Evolutionary conservation across 2,113 vertebrate genomes (phyloP).

Genomic region (Phodopus roborovskii): DNA sequence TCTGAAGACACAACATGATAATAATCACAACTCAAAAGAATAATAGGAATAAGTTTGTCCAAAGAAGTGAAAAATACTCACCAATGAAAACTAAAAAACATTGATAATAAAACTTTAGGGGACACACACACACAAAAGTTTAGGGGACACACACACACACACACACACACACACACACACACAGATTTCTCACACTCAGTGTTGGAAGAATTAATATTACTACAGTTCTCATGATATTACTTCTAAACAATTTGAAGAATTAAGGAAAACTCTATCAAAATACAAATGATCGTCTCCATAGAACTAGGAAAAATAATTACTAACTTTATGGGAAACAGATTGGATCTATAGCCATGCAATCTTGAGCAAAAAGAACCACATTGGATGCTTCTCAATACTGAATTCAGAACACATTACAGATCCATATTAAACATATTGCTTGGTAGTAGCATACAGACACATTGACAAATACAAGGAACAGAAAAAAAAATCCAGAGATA

Average conservation of each 20-base stretch:
- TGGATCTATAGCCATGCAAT: background rate
- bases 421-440: background rate
- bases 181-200: background rate
- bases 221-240: background rate
- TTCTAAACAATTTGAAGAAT: background rate
- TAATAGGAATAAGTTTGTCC: background rate
- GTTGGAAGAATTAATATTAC: background rate
- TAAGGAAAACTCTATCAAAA: background rate
- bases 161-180: background rate
- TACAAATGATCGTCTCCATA: background rate
- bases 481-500: background rate
- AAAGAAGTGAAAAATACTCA: background rate
- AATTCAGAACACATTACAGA: background rate
- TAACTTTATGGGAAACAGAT: background rate
- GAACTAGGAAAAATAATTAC: background rate
- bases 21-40: background rate
- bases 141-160: background rate
- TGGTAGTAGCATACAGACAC: background rate
- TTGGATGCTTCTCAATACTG: background rate
- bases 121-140: background rate
- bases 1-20: background rate
- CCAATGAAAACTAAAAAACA: background rate
- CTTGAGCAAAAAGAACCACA: background rate
- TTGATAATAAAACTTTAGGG: background rate
- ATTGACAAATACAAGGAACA: background rate